Evolutionary conservation across 2,113 vertebrate genomes (phyloP), one percentile per base, ranked within the genome.

Genomic region (Eurystomus gularis): DNA sequence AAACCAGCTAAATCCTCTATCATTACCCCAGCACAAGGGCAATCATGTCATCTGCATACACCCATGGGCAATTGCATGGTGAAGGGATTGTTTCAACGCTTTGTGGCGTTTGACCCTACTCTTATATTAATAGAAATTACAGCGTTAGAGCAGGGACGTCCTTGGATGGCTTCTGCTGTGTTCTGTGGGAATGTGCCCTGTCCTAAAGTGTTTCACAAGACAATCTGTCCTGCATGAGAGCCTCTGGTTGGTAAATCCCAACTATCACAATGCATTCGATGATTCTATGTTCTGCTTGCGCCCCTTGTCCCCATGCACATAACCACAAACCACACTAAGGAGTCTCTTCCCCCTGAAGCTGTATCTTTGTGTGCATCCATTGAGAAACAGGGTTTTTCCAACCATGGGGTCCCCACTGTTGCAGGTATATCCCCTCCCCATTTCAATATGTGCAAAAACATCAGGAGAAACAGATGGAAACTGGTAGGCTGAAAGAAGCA

Each of bases 181-280:
- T 51, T 87, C 62, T 70, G n/a, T 52, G 31, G n/a, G 24, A 65
- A 61, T 7, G 19, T 48, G 33, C 25, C 26, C 14, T 39, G 9
- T 48, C 26, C 20, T 79, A 9, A 17, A 85, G 33, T 15, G 21
- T 51, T 83, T 73, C 83, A 70, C 8, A 48, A 61, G 60, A 58
- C 18, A 39, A 52, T 20, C 9, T 1, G 2, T 58, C 42, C 57
- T 39, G 65, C 0, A 0, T 60, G 28, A 71, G 48, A 49, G 20
- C 10, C 40, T 75, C 52, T 64, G 26, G 17, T 0, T 79, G 69
- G 65, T 37, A 71, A 82, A 79, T 52, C 33, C 28, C 75, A 72
- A 33, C 40, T 65, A 28, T 57, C 65, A 40, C 7, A 44, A 42
- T 42, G 42, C 15, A 42, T 42, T 42, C 42, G 11, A 42, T 42